Base-by-base conservation (phyloP, 2,797 vertebrate genomes). In the Rhinichthys osculus region DNA sequence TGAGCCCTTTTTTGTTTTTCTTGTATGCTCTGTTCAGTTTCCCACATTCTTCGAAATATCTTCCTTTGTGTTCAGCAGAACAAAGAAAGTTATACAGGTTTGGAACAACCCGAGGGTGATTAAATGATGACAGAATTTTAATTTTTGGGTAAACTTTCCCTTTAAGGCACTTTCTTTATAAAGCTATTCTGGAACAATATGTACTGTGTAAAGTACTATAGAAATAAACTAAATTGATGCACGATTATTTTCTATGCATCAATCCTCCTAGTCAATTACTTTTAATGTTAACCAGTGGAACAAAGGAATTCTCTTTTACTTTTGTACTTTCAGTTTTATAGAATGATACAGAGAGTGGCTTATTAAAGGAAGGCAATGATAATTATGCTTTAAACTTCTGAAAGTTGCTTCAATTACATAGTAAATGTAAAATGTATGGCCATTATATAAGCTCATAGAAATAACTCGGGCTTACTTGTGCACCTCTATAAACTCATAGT, bases 401-500 rank as follows among this genome's bases (percentile, higher is more conserved):
- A 27, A 27, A 62, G 59, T 13, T 27, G 11, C 59, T 62, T 62
- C 59, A 14, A 2, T 5, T 62, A 1, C n/a, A 5, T 27, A 9
- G 59, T 27, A 40, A n/a, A n/a, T n/a, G n/a, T n/a, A n/a, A n/a
- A 67, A 47, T 27, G n/a, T 35, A 44, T 2, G 17, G 27, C n/a
- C 27, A 50, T 27, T 27, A 27, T 35, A 11, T 52, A 76, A 77
- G 11, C 42, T 3, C 30, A 73, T 35, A 23, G 67, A 42, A 66
- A 57, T 27, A 19, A 57, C 6, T 16, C 7, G 5, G 7, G 97
- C 98, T 97, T 95, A 99, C 98, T 96, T 96, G 90, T 99, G 97
- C 89, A 97, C 94, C 85, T 95, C 95, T 79, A 97, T 92, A 5
- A 94, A 92, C 90, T 98, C 96, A 96, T 96, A 97, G 82, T 97